Percentiles rank a stretch among this genome's conserved stretches.
phyloP scores from a whole-genome alignment of 1,140 invertebrate genomes.

The Mizuhopecten yessoensis region DNA sequence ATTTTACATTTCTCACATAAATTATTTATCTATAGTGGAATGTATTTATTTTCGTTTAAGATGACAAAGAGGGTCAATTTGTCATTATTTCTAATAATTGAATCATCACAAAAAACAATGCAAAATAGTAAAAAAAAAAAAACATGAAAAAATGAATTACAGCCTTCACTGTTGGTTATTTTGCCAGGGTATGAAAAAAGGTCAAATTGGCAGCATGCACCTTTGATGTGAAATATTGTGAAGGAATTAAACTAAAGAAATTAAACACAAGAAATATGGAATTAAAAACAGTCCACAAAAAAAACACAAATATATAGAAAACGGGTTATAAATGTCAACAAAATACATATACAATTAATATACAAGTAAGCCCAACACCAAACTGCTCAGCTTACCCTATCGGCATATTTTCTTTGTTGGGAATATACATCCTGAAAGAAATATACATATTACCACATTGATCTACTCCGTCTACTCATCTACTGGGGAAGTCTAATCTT shows the following conservation, averaged over 20 bases:
- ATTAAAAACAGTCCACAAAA: slow-evolving; percentile 40
- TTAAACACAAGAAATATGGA: background rate
- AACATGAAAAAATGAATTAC: too few relatives aligned
- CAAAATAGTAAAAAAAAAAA: too few relatives aligned
- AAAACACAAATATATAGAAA: background rate
- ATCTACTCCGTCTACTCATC: slow-evolving; percentile 28
- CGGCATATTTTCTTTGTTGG: slow-evolving; percentile 69
- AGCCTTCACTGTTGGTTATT: too few relatives aligned
- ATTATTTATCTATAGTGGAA: too few relatives aligned
- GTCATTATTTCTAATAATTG: too few relatives aligned
- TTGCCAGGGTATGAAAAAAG: too few relatives aligned
- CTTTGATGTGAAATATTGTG: background rate
- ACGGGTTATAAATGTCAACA: background rate
- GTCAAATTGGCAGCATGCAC: too few relatives aligned
- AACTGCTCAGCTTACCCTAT: slow-evolving; percentile 67
- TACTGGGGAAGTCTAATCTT: background rate
- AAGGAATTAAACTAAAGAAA: too few relatives aligned
- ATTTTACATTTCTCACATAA: too few relatives aligned
- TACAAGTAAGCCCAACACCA: background rate
- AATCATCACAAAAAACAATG: too few relatives aligned
- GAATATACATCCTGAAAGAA: slow-evolving; percentile 66
- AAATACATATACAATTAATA: background rate
- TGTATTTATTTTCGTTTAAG: too few relatives aligned
- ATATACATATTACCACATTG: slow-evolving; percentile 44
- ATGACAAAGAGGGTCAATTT: too few relatives aligned